A percentile compares a stretch with the other conserved stretches of the same genome.
Conservation (phyloP, 2,888 invertebrate genomes). For the Clanis bilineata region DNA sequence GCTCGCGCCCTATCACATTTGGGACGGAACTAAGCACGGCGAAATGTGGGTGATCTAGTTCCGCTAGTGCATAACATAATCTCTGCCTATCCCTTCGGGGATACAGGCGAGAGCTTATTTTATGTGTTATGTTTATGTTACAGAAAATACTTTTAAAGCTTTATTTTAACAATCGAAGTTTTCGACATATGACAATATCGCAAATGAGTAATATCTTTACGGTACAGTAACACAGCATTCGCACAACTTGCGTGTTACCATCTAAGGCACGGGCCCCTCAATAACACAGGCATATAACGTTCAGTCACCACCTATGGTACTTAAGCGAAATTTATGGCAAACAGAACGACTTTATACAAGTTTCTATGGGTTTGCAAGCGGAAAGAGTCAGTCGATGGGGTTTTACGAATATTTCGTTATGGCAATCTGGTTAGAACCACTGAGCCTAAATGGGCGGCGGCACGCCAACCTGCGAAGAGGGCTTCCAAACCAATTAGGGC, state of each 20-base stretch:
- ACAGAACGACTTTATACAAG: slow-evolving; percentile 50
- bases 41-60: too few relatives aligned
- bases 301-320: slow-evolving; percentile 61
- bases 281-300: slow-evolving; percentile 17
- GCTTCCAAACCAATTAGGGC: slow-evolving; percentile 79
- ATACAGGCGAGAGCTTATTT: too few relatives aligned
- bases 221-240: neutral
- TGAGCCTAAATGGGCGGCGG: slow-evolving; percentile 67
- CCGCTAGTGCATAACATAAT: too few relatives aligned
- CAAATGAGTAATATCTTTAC: neutral
- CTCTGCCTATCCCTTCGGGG: too few relatives aligned
- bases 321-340: slow-evolving; percentile 58
- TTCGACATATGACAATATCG: too few relatives aligned
- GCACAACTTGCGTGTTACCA: neutral
- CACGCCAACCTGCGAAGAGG: slow-evolving; percentile 77
- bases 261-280: neutral
- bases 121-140: too few relatives aligned
- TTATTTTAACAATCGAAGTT: too few relatives aligned
- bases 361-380: slow-evolving; percentile 46
- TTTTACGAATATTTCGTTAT: slow-evolving; percentile 74
- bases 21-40: too few relatives aligned
- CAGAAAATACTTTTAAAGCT: too few relatives aligned
- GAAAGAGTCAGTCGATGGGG: slow-evolving; percentile 62
- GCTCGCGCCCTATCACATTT: too few relatives aligned
- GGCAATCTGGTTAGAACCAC: slow-evolving; percentile 78